Evolutionary conservation across 2,113 vertebrate species (phyloP), one percentile per base, ranked within the genome.

Genomic region (Pteronura brasiliensis): DNA sequence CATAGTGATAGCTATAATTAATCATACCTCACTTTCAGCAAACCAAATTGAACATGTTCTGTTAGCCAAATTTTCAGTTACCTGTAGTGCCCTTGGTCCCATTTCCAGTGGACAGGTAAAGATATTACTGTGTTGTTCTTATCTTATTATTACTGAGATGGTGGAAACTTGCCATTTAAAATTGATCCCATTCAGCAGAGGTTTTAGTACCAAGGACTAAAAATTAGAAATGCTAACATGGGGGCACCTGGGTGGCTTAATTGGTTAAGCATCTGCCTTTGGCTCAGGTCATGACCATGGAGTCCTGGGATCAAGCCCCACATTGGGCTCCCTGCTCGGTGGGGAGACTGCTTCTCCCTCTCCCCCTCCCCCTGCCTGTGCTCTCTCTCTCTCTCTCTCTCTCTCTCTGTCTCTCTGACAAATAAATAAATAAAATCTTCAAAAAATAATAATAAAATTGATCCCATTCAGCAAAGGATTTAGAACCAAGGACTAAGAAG

Each of bases 401-500:
- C 61, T 31, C 61, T 63, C 61, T 65, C 25, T 63, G 4, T 47
- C 61, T 29, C 61, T 65, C 63, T 65, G 12, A 65, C 13, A 65
- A 65, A 65, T 34, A 65, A 65, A 65, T 34, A 34, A 65, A 65
- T 17, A 65, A 17, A 65, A 65, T 34, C 14, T 65, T 65, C 34
- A 34, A 65, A 65, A 65, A 34, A 65, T 34, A 65, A 65, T 34
- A 34, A 34, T 87, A 89, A 86, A 77, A 36, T 82, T 63, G 13
- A 83, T 36, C 36, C 59, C 13, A 34, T 90, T 95, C n/a, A 80
- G 34, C 36, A 92, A 17, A 81, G 20, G 36, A 90, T 94, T 93
- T 90, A 95, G 55, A 95, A 67, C 55, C 61, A 94, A 94, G 25
- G 34, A 95, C 15, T 81, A 61, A 80, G 55, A 95, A 96, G 59